Evolutionary conservation across 1,140 invertebrate species (phyloP).

Genomic region (honey bee (Apis mellifera)): DNA sequence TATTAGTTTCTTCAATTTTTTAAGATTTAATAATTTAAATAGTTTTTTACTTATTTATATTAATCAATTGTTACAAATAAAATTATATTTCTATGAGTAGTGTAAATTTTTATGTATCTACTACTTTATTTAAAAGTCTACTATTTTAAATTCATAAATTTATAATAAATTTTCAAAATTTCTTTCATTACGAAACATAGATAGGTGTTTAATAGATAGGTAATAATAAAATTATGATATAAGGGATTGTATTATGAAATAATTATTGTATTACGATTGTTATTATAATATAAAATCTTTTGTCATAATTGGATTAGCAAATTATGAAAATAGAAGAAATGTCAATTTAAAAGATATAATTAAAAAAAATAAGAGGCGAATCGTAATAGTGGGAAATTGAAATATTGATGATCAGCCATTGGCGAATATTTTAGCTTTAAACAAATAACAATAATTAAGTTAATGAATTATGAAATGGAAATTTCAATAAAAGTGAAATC

Average conservation of each 20-base stretch:
- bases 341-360: neutral
- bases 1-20: too few species aligned
- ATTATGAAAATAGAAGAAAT: conserved; percentile 11
- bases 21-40: too few species aligned
- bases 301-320: conserved; percentile 38
- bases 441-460: conserved; percentile 5
- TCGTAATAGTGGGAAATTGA: neutral
- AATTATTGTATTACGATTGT: conserved; percentile 46
- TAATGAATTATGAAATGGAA: conserved; percentile 20
- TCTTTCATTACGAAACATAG: neutral
- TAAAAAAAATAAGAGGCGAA: conserved; percentile 2
- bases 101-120: too few species aligned
- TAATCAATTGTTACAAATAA: too few species aligned
- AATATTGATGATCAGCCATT: neutral
- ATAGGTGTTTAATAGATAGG: conserved; percentile 48
- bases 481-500: neutral
- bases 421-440: neutral
- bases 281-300: conserved; percentile 47
- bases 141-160: too few species aligned
- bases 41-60: too few species aligned
- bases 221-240: conserved; percentile 54
- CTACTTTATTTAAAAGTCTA: too few species aligned
- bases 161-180: too few species aligned
- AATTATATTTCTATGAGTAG: too few species aligned
- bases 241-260: neutral